A percentile compares a stretch with the other conserved stretches of the same genome.
These are phyloP conservation scores for Shinisaurus crocodilurus DNA, from an alignment of 2,113 vertebrate species.

Conservation along the genomic window DNA sequence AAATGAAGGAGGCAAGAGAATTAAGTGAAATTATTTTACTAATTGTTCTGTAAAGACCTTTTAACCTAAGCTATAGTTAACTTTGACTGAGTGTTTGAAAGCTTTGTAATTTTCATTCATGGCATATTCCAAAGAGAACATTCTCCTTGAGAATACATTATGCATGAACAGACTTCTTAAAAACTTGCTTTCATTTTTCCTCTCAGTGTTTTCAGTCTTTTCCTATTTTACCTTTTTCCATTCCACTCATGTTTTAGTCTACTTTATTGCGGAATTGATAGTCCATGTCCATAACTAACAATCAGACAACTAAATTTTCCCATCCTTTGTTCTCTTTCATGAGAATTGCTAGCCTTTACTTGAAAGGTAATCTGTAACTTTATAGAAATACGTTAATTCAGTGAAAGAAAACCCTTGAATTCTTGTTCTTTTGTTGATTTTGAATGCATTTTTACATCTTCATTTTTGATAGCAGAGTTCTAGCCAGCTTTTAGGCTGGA, in stretches of 20 bases:
- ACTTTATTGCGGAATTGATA: neutral
- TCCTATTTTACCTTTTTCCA: neutral
- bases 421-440: neutral
- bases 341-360: neutral
- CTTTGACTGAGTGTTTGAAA: neutral
- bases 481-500: neutral
- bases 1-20: neutral
- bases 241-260: neutral
- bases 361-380: neutral
- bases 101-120: slow-evolving; percentile 5
- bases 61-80: neutral
- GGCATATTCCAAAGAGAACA: neutral
- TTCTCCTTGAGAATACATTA: neutral
- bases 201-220: too few relatives aligned
- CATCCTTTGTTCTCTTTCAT: neutral
- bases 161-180: neutral
- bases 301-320: neutral
- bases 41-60: neutral
- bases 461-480: neutral
- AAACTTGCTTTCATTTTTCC: neutral
- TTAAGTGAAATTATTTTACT: neutral
- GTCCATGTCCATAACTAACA: neutral
- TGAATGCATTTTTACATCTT: neutral
- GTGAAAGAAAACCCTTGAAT: neutral
- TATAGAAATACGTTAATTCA: neutral